phyloP scores from a whole-genome alignment of 35 echinoderm and acorn worm genomes.

The Heliocidaris tuberculata region DNA sequence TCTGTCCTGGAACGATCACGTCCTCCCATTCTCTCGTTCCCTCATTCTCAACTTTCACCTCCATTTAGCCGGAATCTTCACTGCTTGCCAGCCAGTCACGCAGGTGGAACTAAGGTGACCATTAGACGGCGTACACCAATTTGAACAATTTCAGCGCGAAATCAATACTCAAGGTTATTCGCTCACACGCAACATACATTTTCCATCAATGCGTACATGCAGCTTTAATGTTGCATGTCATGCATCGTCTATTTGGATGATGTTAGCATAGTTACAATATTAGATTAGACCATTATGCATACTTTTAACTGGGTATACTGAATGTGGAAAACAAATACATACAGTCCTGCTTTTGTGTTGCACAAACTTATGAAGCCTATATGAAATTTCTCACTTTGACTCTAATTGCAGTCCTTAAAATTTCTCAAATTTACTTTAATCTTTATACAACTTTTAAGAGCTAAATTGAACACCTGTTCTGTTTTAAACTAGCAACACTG shows the following conservation, averaged over 20 bases:
- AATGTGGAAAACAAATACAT: background rate
- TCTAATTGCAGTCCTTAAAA: too few relatives aligned
- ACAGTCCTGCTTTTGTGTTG: background rate
- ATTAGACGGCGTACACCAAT: background rate
- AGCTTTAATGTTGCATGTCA: background rate
- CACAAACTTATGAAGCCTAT: background rate
- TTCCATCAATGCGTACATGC: background rate
- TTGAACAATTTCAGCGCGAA: background rate
- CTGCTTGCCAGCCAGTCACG: background rate
- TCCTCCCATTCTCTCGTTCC: background rate
- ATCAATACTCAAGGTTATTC: background rate
- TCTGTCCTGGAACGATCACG: slow-evolving; percentile 7
- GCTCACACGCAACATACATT: background rate
- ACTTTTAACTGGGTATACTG: background rate
- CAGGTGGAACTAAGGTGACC: background rate
- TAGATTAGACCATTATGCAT: background rate
- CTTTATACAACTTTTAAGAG: too few relatives aligned
- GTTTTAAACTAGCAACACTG: too few relatives aligned
- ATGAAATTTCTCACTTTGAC: too few relatives aligned
- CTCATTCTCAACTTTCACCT: slow-evolving; percentile 1
- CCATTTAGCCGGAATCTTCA: background rate
- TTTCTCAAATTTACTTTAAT: too few relatives aligned
- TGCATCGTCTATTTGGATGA: background rate
- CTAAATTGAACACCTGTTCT: too few relatives aligned
- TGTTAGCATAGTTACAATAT: background rate